phyloP scores from a whole-genome alignment of 2,113 vertebrate species.

The Aptenodytes patagonicus region DNA sequence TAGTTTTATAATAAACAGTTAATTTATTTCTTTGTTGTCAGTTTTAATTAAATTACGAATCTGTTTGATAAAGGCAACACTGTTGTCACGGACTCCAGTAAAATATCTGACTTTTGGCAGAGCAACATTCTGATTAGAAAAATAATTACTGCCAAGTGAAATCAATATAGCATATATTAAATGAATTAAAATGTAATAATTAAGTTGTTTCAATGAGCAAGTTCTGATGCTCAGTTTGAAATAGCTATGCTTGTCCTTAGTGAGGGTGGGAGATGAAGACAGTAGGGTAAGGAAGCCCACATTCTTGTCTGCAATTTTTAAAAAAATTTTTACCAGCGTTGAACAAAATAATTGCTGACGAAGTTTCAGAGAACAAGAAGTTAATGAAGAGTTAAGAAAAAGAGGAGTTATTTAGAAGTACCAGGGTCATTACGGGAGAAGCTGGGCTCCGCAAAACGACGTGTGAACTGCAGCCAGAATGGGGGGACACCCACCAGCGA shows the following conservation, averaged over 20 bases:
- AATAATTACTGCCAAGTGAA: conserved; percentile 26
- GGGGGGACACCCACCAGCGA: rapidly evolving
- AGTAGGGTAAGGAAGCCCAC: not conserved
- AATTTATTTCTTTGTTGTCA: conserved; percentile 23
- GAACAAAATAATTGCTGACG: not conserved
- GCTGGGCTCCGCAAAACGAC: not conserved
- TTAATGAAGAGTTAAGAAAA: not conserved
- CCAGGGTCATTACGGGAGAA: not conserved
- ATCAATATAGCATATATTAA: not conserved
- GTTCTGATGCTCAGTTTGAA: not conserved
- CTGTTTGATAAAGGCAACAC: conserved; percentile 3
- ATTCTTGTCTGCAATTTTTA: not conserved
- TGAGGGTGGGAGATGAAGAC: not conserved
- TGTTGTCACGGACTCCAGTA: not conserved
- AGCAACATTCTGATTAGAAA: conserved; percentile 14
- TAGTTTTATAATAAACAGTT: conserved; percentile 20
- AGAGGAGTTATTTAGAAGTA: not conserved
- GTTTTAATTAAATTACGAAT: conserved; percentile 38
- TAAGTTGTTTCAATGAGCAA: not conserved
- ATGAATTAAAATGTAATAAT: not conserved
- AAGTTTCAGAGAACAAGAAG: not conserved
- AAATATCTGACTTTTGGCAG: conserved; percentile 38
- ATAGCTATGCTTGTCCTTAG: not conserved
- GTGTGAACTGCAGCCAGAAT: not conserved
- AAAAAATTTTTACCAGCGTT: not conserved